Base-by-base conservation (phyloP, 1,140 invertebrate genomes). In the Samia ricini region DNA sequence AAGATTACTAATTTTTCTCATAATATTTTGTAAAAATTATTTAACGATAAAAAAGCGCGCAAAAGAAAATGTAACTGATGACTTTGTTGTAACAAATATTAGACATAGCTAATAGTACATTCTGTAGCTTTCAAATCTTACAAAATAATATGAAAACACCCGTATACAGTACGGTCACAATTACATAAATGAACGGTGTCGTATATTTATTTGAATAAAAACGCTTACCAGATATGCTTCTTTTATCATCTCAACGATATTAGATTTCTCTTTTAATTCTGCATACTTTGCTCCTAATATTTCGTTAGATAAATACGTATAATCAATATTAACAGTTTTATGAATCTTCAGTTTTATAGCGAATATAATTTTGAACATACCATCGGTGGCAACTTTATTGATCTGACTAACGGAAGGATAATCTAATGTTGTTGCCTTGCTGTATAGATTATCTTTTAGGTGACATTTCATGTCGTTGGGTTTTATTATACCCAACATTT, bases 391-490 rank as follows among this genome's bases (percentile, higher is more conserved):
- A 85, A 81, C 91, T 78, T 78, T 94, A 69, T 92, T 91, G 6
- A 93, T 91, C 93, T 95, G 94, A 60, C 93, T 91, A 12, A 95
- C 91, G 8, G 94, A 94, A 1, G 94, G 94, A 79, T 95, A 95
- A 79, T 95, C 94, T 65, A 91, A 90, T 3, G 88, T 64, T 4
- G 91, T 84, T 0, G 92, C 92, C 66, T 93, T 74, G 22, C 93
- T 94, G 81, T 98, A 97, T 3, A 92, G 93, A 19, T 79, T 61
- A 22, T 77, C 63, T 61, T 94, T 91, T 72, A 98, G 87, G 82
- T 98, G 96, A 75, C 97, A 98, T 50, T 91, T 59, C 62, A 95
- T 96, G 84, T 98, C 96, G 79, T 98, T 96, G 0, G 96, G 96
- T 72, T 93, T 94, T 7, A 97, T 92, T 61, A 97, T 95, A 4